Evolutionary conservation across 2,888 invertebrate genomes (phyloP), one percentile per base, ranked within the genome.

Genomic region (Litoditis marina): DNA sequence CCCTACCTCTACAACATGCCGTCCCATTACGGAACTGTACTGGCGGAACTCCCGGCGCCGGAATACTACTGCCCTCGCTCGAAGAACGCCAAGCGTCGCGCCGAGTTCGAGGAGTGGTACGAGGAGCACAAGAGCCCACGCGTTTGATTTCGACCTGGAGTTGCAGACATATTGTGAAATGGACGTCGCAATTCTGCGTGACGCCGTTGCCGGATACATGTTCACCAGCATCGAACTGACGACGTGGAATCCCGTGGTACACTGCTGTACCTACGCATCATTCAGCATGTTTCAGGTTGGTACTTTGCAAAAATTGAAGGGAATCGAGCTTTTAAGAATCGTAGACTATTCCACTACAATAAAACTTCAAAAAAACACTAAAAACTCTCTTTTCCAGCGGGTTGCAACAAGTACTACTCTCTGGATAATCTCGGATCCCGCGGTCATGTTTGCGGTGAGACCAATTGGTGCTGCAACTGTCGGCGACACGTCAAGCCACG

Each of bases 131-230:
- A n/a, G n/a, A 22, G 22, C 13, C 16, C 8, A 49, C 22, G 11
- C 49, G 16, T 49, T 49, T 19, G 22, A 49, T 49, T 49, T 49
- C 22, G 49, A 49, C 22, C 8, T 13, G 49, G 49, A 49, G 49
- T 13, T 49, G 11, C n/a, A 13, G 22, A 11, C 11, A 13, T 49
- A 49, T 19, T 49, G 49, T 19, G 16, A 16, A 13, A 49, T 49
- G 49, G 49, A 49, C n/a, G 49, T 49, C 16, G 11, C 8, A 13
- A 49, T 49, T 49, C 22, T 49, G 11, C 8, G 11, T 11, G 49
- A 49, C 8, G 13, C 16, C 16, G 11, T 13, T 13, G n/a, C 11
- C 16, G n/a, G n/a, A 49, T 49, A 49, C 22, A 49, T 49, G 49
- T 11, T 13, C 8, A 11, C n/a, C 11, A 22, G 8, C 11, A 49